Base-by-base conservation (phyloP, 1,140 invertebrate genomes). In the Meloidogyne exigua region DNA sequence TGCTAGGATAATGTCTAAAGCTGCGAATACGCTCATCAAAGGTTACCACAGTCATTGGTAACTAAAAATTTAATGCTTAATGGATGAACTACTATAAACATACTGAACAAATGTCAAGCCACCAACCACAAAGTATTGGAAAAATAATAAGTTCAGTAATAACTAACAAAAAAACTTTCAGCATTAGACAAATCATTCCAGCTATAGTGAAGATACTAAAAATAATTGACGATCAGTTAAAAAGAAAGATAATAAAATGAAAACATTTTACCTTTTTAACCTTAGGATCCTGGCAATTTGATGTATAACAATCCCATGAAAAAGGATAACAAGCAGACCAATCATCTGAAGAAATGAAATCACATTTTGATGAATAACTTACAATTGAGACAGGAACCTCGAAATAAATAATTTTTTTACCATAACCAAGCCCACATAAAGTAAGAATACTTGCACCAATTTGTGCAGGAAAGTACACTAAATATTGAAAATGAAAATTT, bases 61-160 rank as follows among this genome's bases (percentile, higher is more conserved):
- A 25, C 79, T 80, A 32, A 75, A n/a, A 78, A 2, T 25, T 76
- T 13, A 49, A 76, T 39, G 36, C 10, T 25, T 32, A 25, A 1
- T n/a, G n/a, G 1, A 67, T 21, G 1, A 23, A 78, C n/a, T 12
- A 21, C 0, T 10, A 12, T 28, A n/a, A n/a, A 21, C 71, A 42
- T 72, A 99, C 88, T 0, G 95, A 97, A 86, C 96, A 99, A 76
- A 99, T 93, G 87, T 99, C 96, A 39, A 99, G 89, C 96, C 96
- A 99, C 94, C 95, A 98, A 18, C 96, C 96, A 88, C 95, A 98
- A 10, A 98, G 92, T 0, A 98, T 89, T 0, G 96, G 96, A 81
- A 99, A 92, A 4, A 98, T 92, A 10, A 95, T 95, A 77, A 99
- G 95, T 91, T 99, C 95, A 15, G 96, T 92, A 23, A 96, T 93